These are phyloP conservation scores for Germaria angustata DNA, from an alignment of 2,888 invertebrate species.

Conservation along the genomic window DNA sequence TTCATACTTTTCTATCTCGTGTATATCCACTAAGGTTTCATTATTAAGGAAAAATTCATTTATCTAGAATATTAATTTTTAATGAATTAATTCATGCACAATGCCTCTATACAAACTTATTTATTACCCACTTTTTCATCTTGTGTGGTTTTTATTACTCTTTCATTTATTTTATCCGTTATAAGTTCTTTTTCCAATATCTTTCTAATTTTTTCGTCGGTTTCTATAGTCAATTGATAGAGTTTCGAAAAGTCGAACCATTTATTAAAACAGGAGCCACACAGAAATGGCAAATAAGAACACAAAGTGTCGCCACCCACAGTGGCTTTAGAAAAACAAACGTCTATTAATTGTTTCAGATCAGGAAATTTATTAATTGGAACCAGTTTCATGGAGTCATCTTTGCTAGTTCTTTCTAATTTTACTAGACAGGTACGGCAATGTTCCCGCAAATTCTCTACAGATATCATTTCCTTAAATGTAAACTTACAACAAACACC, in stretches of 20 bases:
- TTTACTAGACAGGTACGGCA: slow-evolving; percentile 53
- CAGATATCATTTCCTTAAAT: slow-evolving; percentile 36
- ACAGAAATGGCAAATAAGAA: slow-evolving; percentile 43
- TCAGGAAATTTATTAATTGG: slow-evolving; percentile 31
- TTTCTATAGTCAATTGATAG: slow-evolving; percentile 30
- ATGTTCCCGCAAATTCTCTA: slow-evolving; percentile 28
- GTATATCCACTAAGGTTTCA: not conserved
- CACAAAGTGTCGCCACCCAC: slow-evolving; percentile 9
- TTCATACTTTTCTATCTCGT: slow-evolving; percentile 46
- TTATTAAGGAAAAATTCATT: slow-evolving; percentile 32
- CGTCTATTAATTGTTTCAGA: slow-evolving; percentile 21
- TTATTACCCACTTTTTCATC: slow-evolving; percentile 25
- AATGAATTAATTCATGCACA: not conserved
- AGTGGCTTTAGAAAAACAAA: slow-evolving; percentile 10
- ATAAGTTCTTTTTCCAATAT: slow-evolving; percentile 1
- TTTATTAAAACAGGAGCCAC: slow-evolving; percentile 49
- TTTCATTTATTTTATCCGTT: not conserved
- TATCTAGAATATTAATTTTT: slow-evolving; percentile 22
- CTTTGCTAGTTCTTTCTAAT: not conserved
- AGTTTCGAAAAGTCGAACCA: slow-evolving; percentile 45
- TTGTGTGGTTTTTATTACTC: not conserved
- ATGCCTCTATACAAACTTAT: not conserved
- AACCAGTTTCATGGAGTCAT: slow-evolving; percentile 1
- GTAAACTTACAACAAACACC: too few relatives aligned
- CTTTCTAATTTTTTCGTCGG: slow-evolving; percentile 31